Percentiles rank a stretch among this genome's conserved stretches.
Evolutionary conservation across 23 tunicate genomes (phyloP).

Genomic region (Styela plicata): DNA sequence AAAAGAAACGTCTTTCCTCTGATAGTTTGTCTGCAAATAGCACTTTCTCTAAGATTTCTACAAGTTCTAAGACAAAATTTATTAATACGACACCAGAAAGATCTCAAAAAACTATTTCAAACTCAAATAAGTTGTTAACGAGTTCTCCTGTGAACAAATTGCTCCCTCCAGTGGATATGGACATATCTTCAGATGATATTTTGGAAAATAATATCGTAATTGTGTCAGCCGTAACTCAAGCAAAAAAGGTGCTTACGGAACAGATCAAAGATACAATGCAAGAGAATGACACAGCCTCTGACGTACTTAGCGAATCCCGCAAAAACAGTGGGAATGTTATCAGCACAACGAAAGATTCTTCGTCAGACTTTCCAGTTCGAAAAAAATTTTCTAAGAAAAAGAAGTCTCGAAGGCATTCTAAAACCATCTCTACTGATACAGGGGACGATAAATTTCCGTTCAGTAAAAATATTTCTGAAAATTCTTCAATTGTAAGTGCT

Average conservation of each 20-base stretch:
- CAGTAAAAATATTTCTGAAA: background rate
- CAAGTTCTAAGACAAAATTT: background rate
- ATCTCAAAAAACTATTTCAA: background rate
- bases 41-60: background rate
- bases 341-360: no score
- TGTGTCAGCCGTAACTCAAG: no score
- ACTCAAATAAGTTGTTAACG: background rate
- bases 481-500: background rate
- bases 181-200: no score
- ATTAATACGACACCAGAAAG: background rate
- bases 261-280: no score
- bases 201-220: no score
- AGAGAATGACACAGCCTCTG: no score
- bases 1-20: background rate
- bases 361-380: background rate
- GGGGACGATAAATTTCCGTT: background rate
- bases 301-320: background rate
- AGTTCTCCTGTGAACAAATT: background rate
- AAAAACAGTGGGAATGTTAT: background rate
- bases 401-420: background rate
- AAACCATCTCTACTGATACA: background rate
- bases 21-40: background rate
- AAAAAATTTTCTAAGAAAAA: background rate
- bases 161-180: background rate
- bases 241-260: no score